Evolutionary conservation across 53 echinoderm and acorn worm species (phyloP).

Genomic region (Actinopyga echinites): DNA sequence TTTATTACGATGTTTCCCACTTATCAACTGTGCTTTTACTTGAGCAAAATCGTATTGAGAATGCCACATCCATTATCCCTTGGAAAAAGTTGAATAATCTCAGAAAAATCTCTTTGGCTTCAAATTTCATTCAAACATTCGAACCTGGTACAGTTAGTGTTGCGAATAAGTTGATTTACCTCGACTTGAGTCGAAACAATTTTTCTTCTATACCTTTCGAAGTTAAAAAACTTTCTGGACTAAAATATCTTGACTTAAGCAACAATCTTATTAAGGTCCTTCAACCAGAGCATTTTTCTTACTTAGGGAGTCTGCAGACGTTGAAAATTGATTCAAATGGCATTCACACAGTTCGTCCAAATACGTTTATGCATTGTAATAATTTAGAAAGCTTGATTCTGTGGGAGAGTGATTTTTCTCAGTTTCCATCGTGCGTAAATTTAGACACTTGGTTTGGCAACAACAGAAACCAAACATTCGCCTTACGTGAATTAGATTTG

Average conservation of each 20-base stretch:
- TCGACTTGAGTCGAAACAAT: not conserved
- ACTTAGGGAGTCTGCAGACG: not conserved
- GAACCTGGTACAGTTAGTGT: not conserved
- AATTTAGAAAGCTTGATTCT: not conserved
- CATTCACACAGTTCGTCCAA: not conserved
- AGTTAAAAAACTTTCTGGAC: not conserved
- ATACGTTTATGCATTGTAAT: not conserved
- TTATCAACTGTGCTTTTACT: not conserved
- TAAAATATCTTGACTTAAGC: slow-evolving; percentile 26
- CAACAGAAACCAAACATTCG: not conserved
- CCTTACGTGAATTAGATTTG: not conserved
- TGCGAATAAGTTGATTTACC: not conserved
- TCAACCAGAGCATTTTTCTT: not conserved
- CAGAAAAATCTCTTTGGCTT: not conserved
- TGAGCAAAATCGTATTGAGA: not conserved
- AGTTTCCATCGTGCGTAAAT: not conserved
- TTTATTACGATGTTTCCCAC: not conserved
- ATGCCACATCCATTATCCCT: not conserved
- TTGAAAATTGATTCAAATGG: not conserved
- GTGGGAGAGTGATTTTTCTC: not conserved
- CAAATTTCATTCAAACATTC: not conserved
- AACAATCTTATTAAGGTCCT: not conserved
- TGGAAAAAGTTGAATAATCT: not conserved
- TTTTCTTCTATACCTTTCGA: not conserved
- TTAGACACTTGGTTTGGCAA: not conserved